Conservation (phyloP, 1,140 invertebrate species). For the Muscidifurax raptorellus region DNA sequence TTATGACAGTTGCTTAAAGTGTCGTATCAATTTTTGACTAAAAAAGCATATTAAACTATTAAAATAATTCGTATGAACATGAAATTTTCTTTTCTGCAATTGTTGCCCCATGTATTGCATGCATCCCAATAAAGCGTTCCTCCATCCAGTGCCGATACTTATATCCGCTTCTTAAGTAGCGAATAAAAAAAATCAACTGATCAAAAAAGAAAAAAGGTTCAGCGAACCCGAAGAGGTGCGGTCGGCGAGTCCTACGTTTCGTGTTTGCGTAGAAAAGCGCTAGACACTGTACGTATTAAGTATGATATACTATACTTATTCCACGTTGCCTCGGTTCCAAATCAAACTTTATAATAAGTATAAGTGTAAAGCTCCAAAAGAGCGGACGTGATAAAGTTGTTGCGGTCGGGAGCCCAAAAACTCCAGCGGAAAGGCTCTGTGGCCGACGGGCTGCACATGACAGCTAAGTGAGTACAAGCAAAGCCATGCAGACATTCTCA, state of each 20-base stretch:
- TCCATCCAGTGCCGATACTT: no score
- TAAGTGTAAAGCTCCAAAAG: background rate
- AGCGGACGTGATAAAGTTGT: background rate
- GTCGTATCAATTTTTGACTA: no score
- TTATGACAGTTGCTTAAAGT: no score
- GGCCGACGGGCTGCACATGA: background rate
- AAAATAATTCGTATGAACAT: background rate
- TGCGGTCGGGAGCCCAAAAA: background rate
- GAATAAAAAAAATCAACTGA: background rate
- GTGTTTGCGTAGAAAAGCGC: background rate
- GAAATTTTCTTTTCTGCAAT: background rate
- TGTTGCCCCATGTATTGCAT: background rate
- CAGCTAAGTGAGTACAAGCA: background rate
- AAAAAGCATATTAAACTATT: no score
- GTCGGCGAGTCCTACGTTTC: background rate
- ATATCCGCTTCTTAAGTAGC: background rate
- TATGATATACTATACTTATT: background rate
- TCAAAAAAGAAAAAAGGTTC: background rate
- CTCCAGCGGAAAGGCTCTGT: background rate
- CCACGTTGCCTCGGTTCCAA: background rate
- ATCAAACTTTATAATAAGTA: background rate
- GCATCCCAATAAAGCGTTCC: background rate
- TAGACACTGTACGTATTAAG: no score
- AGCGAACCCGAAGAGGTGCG: constrained; percentile 6
- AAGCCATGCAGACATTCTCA: background rate